Conservation (phyloP, 2,113 vertebrate species). For the Globicephala melas region DNA sequence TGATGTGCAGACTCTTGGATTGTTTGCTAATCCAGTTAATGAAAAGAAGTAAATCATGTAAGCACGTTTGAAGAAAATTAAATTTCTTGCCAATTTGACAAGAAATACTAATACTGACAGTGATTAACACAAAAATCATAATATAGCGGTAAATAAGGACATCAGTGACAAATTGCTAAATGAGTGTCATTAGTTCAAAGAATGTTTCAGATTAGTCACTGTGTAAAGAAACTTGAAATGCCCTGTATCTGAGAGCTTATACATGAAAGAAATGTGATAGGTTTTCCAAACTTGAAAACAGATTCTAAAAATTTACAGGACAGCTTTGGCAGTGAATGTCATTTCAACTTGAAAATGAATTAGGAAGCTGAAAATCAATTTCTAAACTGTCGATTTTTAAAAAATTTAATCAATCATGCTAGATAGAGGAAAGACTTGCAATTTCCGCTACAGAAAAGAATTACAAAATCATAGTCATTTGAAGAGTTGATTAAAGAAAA, state of each 20-base stretch:
- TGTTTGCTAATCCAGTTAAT: neutral
- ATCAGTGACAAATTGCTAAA: neutral
- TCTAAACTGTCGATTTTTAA: neutral
- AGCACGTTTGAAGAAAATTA: constrained; percentile 22
- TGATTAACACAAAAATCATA: constrained; percentile 2
- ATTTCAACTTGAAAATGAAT: neutral
- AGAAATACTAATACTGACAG: constrained; percentile 26
- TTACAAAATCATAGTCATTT: neutral
- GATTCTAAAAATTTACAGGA: neutral
- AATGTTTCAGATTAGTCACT: neutral
- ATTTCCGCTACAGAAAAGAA: neutral
- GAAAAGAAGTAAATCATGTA: neutral
- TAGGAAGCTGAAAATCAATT: neutral
- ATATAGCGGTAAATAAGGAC: neutral
- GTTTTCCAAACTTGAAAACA: constrained; percentile 3
- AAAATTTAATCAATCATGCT: neutral
- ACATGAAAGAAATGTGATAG: neutral
- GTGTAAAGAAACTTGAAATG: neutral
- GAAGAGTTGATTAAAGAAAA: neutral
- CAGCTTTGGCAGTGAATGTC: neutral
- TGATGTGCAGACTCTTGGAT: neutral
- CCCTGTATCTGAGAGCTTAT: neutral
- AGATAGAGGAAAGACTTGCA: neutral
- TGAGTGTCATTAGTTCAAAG: neutral
- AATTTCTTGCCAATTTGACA: neutral